A percentile compares a stretch with the other conserved stretches of the same genome.
Evolutionary conservation across 1,140 invertebrate species (phyloP).

Genomic region (Acromyrmex charruanus): DNA sequence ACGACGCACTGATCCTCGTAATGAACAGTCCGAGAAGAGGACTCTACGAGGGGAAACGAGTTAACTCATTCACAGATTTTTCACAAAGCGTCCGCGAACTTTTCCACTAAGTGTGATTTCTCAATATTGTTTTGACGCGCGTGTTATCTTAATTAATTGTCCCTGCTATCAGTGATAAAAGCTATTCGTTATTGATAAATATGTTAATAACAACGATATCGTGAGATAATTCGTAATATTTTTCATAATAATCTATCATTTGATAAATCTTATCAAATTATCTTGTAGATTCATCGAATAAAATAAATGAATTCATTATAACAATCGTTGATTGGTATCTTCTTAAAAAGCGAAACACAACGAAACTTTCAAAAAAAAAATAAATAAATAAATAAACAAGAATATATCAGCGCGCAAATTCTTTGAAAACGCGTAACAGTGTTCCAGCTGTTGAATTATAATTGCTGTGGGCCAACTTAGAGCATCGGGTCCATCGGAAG

Average conservation of each 20-base stretch:
- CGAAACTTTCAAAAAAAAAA: background rate
- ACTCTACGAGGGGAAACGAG: conserved; percentile 45
- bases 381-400: background rate
- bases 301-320: background rate
- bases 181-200: conserved; percentile 11
- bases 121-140: conserved; percentile 3
- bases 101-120: conserved; percentile 51
- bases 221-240: background rate
- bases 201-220: background rate
- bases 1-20: conserved; percentile 17
- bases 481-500: background rate
- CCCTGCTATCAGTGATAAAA: background rate
- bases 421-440: conserved; percentile 19
- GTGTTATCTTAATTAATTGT: conserved; percentile 7
- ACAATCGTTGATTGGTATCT: background rate
- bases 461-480: background rate
- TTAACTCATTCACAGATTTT: conserved; percentile 64
- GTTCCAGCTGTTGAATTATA: conserved; percentile 25
- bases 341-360: background rate
- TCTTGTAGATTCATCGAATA: background rate
- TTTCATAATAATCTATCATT: background rate
- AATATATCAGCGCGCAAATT: background rate
- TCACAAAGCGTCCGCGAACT: conserved; percentile 3
- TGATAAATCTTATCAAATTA: conserved; percentile 17
- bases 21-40: conserved; percentile 9